phyloP scores from a whole-genome alignment of 2,888 invertebrate genomes.

The Azorinus chamasolen region DNA sequence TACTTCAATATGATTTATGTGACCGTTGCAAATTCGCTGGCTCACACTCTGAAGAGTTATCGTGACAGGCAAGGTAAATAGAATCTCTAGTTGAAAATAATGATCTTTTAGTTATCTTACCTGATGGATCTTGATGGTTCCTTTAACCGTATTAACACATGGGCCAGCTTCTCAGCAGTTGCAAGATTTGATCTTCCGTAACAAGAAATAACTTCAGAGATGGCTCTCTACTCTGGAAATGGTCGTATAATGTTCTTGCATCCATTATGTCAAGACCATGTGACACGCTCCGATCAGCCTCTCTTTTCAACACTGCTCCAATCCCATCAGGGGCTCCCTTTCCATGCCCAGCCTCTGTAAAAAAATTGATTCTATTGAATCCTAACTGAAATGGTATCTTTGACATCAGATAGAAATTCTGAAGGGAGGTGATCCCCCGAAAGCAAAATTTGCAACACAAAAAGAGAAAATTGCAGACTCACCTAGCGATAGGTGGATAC shows the following conservation, averaged over 20 bases:
- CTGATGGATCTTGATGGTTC: slow-evolving; percentile 53
- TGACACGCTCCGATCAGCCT: slow-evolving; percentile 67
- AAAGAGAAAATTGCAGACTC: too few relatives aligned
- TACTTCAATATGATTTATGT: too few relatives aligned
- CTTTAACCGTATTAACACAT: slow-evolving; percentile 14
- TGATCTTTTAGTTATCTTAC: slow-evolving; percentile 8
- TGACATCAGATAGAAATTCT: slow-evolving; percentile 75
- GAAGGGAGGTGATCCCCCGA: too few relatives aligned
- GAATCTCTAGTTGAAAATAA: too few relatives aligned
- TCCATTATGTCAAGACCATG: slow-evolving; percentile 29
- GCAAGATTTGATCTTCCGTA: slow-evolving; percentile 18
- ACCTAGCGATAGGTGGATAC: too few relatives aligned
- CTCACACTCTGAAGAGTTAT: too few relatives aligned
- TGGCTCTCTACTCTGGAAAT: not conserved
- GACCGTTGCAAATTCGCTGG: too few relatives aligned
- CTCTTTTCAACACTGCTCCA: slow-evolving; percentile 77
- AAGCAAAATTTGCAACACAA: too few relatives aligned
- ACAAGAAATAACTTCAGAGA: slow-evolving; percentile 18
- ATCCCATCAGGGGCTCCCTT: slow-evolving; percentile 83
- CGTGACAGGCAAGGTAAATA: too few relatives aligned
- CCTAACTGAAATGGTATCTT: slow-evolving; percentile 59
- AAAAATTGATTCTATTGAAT: slow-evolving; percentile 77
- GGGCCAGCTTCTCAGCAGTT: not conserved
- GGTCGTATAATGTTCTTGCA: slow-evolving; percentile 15
- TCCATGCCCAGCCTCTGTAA: slow-evolving; percentile 82